A percentile compares a stretch with the other conserved stretches of the same genome.
These are phyloP conservation scores for Acanthurus tractus DNA, from an alignment of 2,797 vertebrate genomes.

Conservation along the genomic window DNA sequence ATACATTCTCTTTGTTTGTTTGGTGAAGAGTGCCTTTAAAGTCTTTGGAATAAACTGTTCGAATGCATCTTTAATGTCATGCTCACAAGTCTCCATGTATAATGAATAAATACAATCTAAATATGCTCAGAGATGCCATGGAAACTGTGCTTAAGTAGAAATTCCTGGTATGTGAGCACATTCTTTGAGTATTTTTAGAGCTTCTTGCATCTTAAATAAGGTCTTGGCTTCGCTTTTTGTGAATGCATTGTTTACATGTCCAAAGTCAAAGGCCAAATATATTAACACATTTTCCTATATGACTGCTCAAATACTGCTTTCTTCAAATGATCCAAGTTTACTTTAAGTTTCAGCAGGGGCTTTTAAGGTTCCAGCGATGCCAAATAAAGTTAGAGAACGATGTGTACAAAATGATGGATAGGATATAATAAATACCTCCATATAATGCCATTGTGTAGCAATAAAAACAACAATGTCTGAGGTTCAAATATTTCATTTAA, in stretches of 20 bases:
- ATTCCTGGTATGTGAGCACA: conserved; percentile 36
- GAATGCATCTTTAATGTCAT: conserved; percentile 77
- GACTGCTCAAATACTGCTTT: conserved; percentile 1
- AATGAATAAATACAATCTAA: conserved; percentile 73
- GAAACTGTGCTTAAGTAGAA: conserved; percentile 72
- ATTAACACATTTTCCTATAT: background rate
- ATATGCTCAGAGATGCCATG: conserved; percentile 67
- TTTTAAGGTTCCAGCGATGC: background rate
- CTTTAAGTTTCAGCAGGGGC: background rate
- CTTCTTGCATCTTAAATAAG: conserved; percentile 27
- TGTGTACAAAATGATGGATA: background rate
- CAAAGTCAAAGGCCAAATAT: conserved; percentile 3
- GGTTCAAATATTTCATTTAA: background rate
- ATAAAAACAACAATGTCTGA: background rate
- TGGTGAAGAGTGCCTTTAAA: conserved; percentile 66
- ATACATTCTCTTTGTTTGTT: conserved; percentile 75
- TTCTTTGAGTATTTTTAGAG: conserved; percentile 51
- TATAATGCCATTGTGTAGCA: background rate
- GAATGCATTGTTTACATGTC: conserved; percentile 25
- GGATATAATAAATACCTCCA: background rate
- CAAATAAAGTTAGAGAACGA: background rate
- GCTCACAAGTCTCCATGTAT: conserved; percentile 73
- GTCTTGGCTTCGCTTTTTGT: conserved; percentile 24
- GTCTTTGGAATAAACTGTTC: conserved; percentile 68
- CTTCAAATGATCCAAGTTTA: background rate